phyloP scores from a whole-genome alignment of 2,113 vertebrate genomes.

The Corynorhinus townsendii region DNA sequence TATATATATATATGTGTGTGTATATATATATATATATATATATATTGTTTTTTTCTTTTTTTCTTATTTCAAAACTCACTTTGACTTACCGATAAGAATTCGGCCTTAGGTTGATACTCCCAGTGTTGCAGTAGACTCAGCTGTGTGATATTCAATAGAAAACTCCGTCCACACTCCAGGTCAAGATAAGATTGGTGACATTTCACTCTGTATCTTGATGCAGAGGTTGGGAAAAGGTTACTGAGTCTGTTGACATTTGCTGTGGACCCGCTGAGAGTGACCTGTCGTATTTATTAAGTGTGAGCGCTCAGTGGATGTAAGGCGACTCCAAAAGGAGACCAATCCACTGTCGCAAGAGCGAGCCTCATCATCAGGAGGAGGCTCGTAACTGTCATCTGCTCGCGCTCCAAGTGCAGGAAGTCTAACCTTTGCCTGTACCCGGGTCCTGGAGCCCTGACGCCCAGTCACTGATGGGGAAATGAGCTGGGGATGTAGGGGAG shows the following conservation, averaged over 20 bases:
- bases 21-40: background rate
- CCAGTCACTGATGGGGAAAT: background rate
- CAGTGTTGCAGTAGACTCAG: background rate
- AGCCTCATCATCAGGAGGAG: background rate
- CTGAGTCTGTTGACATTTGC: background rate
- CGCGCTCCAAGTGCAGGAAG: background rate
- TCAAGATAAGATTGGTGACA: background rate
- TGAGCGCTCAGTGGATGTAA: background rate
- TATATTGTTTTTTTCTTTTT: background rate
- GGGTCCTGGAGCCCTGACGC: background rate
- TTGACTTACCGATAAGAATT: background rate
- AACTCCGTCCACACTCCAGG: background rate
- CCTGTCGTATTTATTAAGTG: background rate
- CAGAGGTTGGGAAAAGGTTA: background rate
- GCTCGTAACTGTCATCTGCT: background rate
- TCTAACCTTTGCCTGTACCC: background rate
- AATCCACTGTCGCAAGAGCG: background rate
- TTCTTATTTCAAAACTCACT: conserved; percentile 1
- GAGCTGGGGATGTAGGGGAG: background rate
- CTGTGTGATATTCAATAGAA: background rate
- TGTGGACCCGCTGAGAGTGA: background rate
- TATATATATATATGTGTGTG: background rate
- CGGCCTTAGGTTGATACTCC: background rate
- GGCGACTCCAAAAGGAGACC: background rate
- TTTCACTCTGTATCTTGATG: background rate